Evolutionary conservation across 2,797 vertebrate genomes (phyloP).

Genomic region (Gephyroberyx darwinii): DNA sequence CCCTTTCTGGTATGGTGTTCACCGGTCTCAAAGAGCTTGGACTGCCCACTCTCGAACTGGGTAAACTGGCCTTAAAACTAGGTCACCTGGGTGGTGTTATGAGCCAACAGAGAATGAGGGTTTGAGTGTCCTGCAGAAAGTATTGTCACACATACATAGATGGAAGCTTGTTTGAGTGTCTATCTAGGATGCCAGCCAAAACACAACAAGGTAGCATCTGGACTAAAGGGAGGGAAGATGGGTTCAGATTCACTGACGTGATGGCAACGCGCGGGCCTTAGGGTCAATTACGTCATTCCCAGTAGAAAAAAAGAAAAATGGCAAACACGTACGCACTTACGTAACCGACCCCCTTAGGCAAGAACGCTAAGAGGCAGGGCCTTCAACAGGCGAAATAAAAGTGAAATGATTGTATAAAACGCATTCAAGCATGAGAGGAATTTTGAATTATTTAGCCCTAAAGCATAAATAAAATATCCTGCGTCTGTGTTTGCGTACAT

Average conservation of each 20-base stretch:
- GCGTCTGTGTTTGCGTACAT: constrained; percentile 34
- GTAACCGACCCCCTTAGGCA: constrained; percentile 62
- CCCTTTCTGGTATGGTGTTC: constrained; percentile 32
- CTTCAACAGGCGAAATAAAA: constrained; percentile 52
- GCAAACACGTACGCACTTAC: constrained; percentile 59
- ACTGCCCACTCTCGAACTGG: no score
- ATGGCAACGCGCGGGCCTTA: constrained; percentile 38
- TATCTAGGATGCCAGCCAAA: no score
- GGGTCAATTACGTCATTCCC: constrained; percentile 67
- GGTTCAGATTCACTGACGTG: constrained; percentile 41
- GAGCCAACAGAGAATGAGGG: no score
- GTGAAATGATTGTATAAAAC: constrained; percentile 53
- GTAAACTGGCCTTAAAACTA: no score
- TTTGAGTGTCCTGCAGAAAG: no score
- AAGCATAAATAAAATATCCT: constrained; percentile 64
- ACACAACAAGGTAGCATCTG: constrained; percentile 30
- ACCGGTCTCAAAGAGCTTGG: constrained; percentile 19
- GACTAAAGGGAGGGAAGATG: constrained; percentile 15
- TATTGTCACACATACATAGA: background rate
- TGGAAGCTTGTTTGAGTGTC: background rate
- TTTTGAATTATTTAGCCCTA: constrained; percentile 73
- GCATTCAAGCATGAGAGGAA: constrained; percentile 57
- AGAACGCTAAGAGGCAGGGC: constrained; percentile 24
- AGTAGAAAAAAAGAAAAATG: constrained; percentile 25
- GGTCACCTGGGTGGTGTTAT: no score